A percentile compares a stretch with the other conserved stretches of the same genome.
phyloP scores from a whole-genome alignment of 2,888 invertebrate genomes.

The Erynnis tages region DNA sequence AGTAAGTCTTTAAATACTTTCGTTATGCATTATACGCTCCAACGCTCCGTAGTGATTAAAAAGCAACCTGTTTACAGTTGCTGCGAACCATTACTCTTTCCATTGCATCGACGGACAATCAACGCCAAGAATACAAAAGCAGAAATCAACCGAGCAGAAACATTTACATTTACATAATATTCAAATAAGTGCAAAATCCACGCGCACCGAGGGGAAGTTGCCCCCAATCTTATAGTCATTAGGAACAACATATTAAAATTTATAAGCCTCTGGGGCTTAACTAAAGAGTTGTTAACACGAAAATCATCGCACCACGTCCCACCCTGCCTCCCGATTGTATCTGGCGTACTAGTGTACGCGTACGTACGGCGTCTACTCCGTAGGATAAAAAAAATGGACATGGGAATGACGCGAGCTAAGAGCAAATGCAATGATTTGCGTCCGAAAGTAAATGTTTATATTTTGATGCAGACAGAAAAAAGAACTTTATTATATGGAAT shows the following conservation, averaged over 20 bases:
- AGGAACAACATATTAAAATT: slow-evolving; percentile 67
- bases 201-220: slow-evolving; percentile 39
- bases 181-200: slow-evolving; percentile 64
- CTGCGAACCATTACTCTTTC: slow-evolving; percentile 1
- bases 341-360: slow-evolving; percentile 21
- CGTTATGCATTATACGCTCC: too few relatives aligned
- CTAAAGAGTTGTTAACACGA: slow-evolving; percentile 76
- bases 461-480: too few relatives aligned
- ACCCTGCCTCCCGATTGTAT: slow-evolving; percentile 25
- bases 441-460: too few relatives aligned
- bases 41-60: too few relatives aligned
- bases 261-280: slow-evolving; percentile 49
- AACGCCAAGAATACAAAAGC: slow-evolving; percentile 52
- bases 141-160: slow-evolving; percentile 36
- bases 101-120: slow-evolving; percentile 25
- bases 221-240: slow-evolving; percentile 60
- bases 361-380: too few relatives aligned
- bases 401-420: too few relatives aligned
- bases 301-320: slow-evolving; percentile 62
- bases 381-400: not conserved
- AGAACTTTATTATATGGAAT: too few relatives aligned
- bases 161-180: slow-evolving; percentile 71
- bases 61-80: too few relatives aligned
- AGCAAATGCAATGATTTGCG: too few relatives aligned
- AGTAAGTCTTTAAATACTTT: too few relatives aligned